phyloP scores from a whole-genome alignment of 2,888 invertebrate genomes.

The Altica lythri region DNA sequence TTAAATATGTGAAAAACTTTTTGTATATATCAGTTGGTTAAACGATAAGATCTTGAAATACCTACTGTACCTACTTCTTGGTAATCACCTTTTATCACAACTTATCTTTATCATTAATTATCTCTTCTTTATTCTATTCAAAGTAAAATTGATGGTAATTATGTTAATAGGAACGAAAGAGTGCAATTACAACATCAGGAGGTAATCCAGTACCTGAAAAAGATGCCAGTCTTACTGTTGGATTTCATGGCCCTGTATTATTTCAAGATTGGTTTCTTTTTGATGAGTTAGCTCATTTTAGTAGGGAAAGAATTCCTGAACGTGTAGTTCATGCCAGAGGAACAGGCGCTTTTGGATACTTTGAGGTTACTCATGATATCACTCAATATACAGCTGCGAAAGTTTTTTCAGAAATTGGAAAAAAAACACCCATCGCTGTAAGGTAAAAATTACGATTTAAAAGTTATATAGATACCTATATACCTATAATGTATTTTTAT shows the following conservation, averaged over 20 bases:
- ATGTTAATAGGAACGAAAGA: slow-evolving; percentile 61
- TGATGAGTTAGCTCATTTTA: slow-evolving; percentile 82
- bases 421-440: slow-evolving; percentile 77
- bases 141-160: too few relatives aligned
- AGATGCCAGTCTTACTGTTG: slow-evolving; percentile 79
- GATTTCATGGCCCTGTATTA: slow-evolving; percentile 83
- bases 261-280: slow-evolving; percentile 81
- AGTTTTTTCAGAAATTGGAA: slow-evolving; percentile 76
- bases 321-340: slow-evolving; percentile 96
- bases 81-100: too few relatives aligned
- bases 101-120: too few relatives aligned
- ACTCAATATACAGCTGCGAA: slow-evolving; percentile 77
- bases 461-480: not conserved
- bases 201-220: slow-evolving; percentile 84
- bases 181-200: slow-evolving; percentile 75
- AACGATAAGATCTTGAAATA: too few relatives aligned
- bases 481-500: not conserved
- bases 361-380: slow-evolving; percentile 87
- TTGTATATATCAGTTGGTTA: too few relatives aligned
- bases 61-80: too few relatives aligned
- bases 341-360: slow-evolving; percentile 83
- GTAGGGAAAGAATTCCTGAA: slow-evolving; percentile 92
- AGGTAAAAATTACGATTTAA: slow-evolving; percentile 55
- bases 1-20: too few relatives aligned
- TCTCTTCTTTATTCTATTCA: too few relatives aligned